phyloP scores from a whole-genome alignment of 2,797 vertebrate genomes.

The Thripadectes ignobilis region DNA sequence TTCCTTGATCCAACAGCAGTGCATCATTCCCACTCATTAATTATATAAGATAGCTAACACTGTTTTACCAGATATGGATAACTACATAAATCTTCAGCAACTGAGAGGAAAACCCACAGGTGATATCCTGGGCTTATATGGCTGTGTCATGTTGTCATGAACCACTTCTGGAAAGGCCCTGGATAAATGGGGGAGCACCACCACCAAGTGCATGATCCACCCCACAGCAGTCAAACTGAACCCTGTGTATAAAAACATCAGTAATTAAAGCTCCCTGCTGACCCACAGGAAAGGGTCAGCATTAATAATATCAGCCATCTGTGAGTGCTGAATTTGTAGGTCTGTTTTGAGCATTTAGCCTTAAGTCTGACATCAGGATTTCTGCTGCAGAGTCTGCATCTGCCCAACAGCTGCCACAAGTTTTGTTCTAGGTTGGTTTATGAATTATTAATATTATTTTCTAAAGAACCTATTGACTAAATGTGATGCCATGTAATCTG shows the following conservation, averaged over 20 bases:
- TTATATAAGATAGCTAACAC: neutral
- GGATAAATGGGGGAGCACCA: neutral
- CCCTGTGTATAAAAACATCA: neutral
- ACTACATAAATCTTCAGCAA: neutral
- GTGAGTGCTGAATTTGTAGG: neutral
- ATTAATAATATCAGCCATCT: neutral
- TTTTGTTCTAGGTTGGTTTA: neutral
- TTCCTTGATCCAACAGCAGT: neutral
- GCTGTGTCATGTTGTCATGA: neutral
- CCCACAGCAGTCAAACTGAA: neutral
- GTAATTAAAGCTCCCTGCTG: neutral
- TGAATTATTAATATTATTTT: neutral
- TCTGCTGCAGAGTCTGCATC: neutral
- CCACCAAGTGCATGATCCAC: neutral
- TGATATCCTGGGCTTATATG: accelerated
- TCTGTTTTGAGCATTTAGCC: neutral
- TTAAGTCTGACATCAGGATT: neutral
- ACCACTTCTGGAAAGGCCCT: neutral
- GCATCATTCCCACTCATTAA: neutral
- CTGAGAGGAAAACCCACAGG: neutral
- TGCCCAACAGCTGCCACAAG: neutral
- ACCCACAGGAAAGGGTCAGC: neutral
- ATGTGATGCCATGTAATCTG: neutral
- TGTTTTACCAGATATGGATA: neutral
- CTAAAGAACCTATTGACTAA: neutral